These are phyloP conservation scores for Reticulitermes lucifugus DNA, from an alignment of 2,888 invertebrate species.

Conservation along the genomic window DNA sequence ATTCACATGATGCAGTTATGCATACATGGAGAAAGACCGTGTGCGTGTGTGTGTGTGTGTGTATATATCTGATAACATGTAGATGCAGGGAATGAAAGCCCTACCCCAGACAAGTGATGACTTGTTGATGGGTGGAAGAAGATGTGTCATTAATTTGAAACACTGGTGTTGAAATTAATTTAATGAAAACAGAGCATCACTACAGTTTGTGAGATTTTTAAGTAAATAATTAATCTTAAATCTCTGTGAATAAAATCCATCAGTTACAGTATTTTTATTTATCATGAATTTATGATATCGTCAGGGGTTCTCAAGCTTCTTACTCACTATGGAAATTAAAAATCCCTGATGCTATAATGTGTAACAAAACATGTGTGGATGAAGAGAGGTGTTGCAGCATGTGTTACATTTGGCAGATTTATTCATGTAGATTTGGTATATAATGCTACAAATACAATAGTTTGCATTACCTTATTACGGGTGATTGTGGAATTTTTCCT, in stretches of 20 bases:
- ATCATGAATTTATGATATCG: too few species aligned
- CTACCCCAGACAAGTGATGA: not conserved
- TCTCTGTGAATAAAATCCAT: too few species aligned
- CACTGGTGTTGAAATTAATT: not conserved
- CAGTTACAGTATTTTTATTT: too few species aligned
- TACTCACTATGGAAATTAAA: too few species aligned
- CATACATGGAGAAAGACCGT: not conserved
- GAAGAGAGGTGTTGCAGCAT: too few species aligned
- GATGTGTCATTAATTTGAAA: not conserved
- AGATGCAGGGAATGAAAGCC: not conserved
- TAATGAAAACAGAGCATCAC: not conserved
- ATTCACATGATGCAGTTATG: not conserved
- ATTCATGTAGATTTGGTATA: too few species aligned
- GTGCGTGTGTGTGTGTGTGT: not conserved
- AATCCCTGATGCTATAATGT: too few species aligned
- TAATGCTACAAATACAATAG: too few species aligned
- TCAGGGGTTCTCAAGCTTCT: too few species aligned
- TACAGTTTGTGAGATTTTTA: not conserved
- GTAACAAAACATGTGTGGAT: too few species aligned
- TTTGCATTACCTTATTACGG: not conserved
- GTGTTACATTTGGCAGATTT: too few species aligned
- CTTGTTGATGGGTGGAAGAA: not conserved
- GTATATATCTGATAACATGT: not conserved
- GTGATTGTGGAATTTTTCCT: not conserved
- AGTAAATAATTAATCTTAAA: not conserved